Conservation (phyloP, 2,113 vertebrate genomes). For the Peromyscus polionotus region DNA sequence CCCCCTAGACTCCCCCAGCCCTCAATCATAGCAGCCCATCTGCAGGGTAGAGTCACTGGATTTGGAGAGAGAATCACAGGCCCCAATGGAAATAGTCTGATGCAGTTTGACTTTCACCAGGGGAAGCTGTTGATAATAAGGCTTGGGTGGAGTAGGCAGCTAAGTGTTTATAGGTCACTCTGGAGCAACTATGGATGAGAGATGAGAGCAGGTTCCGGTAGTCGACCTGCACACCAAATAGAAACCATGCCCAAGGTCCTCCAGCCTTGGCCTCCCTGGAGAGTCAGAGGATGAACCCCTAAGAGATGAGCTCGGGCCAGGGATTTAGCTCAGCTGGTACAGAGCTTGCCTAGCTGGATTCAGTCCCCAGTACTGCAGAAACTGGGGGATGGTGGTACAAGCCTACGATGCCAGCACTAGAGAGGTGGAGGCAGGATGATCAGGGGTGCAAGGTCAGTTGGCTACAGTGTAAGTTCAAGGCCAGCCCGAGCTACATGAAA, state of each 20-base stretch:
- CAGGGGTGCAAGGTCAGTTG: background rate
- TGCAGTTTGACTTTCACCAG: slow-evolving; percentile 24
- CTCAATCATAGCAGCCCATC: background rate
- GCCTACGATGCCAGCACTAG: background rate
- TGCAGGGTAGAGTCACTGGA: rapidly evolving
- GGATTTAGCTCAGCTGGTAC: background rate
- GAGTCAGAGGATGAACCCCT: background rate
- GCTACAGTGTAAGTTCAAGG: background rate
- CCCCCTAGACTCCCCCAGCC: background rate
- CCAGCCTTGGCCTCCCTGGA: background rate
- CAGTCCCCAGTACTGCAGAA: background rate
- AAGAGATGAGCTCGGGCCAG: background rate
- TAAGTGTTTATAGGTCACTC: background rate
- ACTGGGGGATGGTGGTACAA: too few relatives aligned
- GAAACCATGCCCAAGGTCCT: rapidly evolving
- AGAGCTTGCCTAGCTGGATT: background rate
- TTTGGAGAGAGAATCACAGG: background rate
- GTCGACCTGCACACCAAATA: background rate
- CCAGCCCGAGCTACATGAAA: background rate
- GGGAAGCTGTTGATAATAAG: background rate
- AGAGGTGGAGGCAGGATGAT: background rate
- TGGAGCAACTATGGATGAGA: background rate
- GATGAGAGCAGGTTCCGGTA: background rate
- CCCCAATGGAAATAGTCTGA: rapidly evolving
- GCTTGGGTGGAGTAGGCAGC: background rate